Conservation (phyloP, 1,140 invertebrate genomes). For the Goniozus legneri region DNA sequence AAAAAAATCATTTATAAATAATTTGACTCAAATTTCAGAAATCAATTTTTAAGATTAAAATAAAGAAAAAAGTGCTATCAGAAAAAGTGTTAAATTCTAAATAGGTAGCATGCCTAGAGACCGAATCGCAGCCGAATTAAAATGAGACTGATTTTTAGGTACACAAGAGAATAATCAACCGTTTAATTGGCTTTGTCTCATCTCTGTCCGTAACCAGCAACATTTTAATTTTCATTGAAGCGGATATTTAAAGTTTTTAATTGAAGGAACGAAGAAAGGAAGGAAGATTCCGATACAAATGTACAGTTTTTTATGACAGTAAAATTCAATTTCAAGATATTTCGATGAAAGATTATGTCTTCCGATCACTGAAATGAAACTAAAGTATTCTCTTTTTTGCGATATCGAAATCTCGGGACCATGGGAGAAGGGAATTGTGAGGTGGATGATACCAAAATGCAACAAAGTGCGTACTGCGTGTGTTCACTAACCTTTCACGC, state of each 20-base stretch:
- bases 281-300: too few species aligned
- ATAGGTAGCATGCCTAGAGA: slow-evolving; percentile 24
- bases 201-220: slow-evolving; percentile 34
- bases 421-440: too few species aligned
- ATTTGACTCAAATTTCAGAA: too few species aligned
- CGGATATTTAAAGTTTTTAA: too few species aligned
- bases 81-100: slow-evolving; percentile 17
- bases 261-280: too few species aligned
- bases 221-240: slow-evolving; percentile 35
- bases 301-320: too few species aligned
- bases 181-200: slow-evolving; percentile 21
- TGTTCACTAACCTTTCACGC: slow-evolving; percentile 84
- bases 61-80: slow-evolving; percentile 15
- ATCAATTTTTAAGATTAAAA: too few species aligned
- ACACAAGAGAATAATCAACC: slow-evolving; percentile 23
- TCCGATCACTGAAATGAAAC: too few species aligned
- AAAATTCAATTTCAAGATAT: too few species aligned
- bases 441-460: slow-evolving; percentile 26
- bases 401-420: too few species aligned
- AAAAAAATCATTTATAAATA: background rate
- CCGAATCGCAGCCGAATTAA: slow-evolving; percentile 32
- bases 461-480: slow-evolving; percentile 47
- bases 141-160: slow-evolving; percentile 38
- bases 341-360: too few species aligned
- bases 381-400: too few species aligned